A percentile compares a stretch with the other conserved stretches of the same genome.
phyloP scores from a whole-genome alignment of 2,113 vertebrate genomes.

The Mustela lutreola region DNA sequence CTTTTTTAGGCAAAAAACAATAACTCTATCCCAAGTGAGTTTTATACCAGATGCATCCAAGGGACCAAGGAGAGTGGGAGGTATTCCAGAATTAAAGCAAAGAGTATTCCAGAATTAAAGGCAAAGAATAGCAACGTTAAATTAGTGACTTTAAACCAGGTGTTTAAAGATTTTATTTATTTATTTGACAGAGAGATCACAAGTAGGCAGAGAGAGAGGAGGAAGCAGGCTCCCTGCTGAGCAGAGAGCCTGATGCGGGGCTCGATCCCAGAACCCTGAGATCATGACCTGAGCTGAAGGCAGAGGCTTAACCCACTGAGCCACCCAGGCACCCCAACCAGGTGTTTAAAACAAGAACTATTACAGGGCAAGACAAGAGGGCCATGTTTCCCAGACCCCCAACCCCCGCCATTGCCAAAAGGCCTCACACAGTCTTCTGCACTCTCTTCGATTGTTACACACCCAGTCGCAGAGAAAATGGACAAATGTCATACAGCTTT shows the following conservation, averaged over 20 bases:
- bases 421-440: not conserved
- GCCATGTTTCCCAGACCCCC: not conserved
- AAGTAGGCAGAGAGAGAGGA: no score
- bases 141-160: not conserved
- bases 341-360: constrained; percentile 24
- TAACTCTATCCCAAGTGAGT: not conserved
- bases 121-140: not conserved
- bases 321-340: not conserved
- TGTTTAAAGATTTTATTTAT: not conserved
- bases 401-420: not conserved
- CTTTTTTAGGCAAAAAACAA: not conserved
- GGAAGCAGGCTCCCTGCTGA: no score
- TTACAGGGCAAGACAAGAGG: not conserved
- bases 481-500: not conserved
- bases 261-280: no score
- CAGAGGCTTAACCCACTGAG: no score
- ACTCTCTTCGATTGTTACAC: not conserved
- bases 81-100: not conserved
- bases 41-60: constrained; percentile 3
- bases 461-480: not conserved
- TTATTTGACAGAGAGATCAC: no score
- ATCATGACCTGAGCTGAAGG: no score
- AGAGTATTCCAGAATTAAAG: not conserved
- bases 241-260: no score
- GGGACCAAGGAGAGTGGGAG: not conserved